Percentiles rank a stretch among this genome's conserved stretches.
Evolutionary conservation across 1,140 invertebrate species (phyloP).

Genomic region (Drosophila repleta): DNA sequence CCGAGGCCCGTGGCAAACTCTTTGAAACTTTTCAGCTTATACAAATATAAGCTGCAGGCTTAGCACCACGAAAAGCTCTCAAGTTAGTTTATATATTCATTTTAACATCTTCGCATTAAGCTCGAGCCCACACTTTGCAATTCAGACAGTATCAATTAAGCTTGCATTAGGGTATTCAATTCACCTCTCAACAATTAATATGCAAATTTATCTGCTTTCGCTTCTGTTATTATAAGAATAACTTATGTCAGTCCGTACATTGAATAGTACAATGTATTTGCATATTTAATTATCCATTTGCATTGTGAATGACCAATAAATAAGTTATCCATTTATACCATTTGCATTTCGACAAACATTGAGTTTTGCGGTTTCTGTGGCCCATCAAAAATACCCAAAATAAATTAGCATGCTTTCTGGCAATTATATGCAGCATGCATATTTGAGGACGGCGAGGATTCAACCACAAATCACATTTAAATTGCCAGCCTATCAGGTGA

Average conservation of each 20-base stretch:
- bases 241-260: constrained; percentile 7
- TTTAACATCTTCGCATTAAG: neutral
- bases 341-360: constrained; percentile 13
- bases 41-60: too few relatives aligned
- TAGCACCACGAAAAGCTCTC: neutral
- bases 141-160: neutral
- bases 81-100: neutral
- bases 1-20: constrained; percentile 1
- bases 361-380: constrained; percentile 34
- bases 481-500: constrained; percentile 29
- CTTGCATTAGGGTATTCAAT: neutral
- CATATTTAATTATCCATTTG: constrained; percentile 2
- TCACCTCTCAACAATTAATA: neutral
- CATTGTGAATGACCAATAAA: neutral
- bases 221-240: neutral
- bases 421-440: constrained; percentile 46
- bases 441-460: neutral
- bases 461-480: constrained; percentile 56
- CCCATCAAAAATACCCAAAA: constrained; percentile 12
- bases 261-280: neutral
- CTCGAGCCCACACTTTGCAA: neutral
- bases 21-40: neutral
- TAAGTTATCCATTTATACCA: neutral
- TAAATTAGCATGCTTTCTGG: constrained; percentile 43
- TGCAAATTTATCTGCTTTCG: neutral